These are phyloP conservation scores for Auanema freiburgensis DNA, from an alignment of 2,888 invertebrate species.

Conservation along the genomic window DNA sequence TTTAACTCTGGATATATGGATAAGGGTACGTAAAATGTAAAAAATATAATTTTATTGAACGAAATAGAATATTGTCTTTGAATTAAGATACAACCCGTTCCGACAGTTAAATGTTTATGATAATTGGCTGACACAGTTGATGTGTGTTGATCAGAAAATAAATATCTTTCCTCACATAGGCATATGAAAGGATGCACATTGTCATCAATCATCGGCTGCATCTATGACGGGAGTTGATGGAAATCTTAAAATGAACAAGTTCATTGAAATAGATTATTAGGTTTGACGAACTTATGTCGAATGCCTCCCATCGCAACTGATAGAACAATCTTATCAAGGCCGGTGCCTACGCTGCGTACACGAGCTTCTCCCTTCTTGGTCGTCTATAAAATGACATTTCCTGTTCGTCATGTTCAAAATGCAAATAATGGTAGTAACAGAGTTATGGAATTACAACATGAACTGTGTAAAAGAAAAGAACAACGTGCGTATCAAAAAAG, in stretches of 20 bases:
- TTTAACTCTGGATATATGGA: too few species aligned
- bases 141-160: too few species aligned
- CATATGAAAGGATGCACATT: background rate
- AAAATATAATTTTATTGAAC: too few species aligned
- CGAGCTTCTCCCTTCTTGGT: constrained; percentile 33
- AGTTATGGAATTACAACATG: constrained; percentile 8
- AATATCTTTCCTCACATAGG: too few species aligned
- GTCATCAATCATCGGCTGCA: background rate
- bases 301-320: constrained; percentile 46
- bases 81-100: too few species aligned
- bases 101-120: too few species aligned
- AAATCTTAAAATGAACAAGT: background rate
- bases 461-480: constrained; percentile 18
- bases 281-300: background rate
- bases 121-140: too few species aligned
- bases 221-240: background rate
- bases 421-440: background rate
- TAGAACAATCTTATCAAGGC: constrained; percentile 54
- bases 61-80: too few species aligned
- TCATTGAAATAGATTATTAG: too few species aligned
- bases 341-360: constrained; percentile 43
- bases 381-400: background rate
- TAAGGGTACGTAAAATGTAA: too few species aligned
- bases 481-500: background rate
- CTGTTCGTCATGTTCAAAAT: constrained; percentile 10